phyloP scores from a whole-genome alignment of 2,888 invertebrate genomes.

The Esperia sulphurella region DNA sequence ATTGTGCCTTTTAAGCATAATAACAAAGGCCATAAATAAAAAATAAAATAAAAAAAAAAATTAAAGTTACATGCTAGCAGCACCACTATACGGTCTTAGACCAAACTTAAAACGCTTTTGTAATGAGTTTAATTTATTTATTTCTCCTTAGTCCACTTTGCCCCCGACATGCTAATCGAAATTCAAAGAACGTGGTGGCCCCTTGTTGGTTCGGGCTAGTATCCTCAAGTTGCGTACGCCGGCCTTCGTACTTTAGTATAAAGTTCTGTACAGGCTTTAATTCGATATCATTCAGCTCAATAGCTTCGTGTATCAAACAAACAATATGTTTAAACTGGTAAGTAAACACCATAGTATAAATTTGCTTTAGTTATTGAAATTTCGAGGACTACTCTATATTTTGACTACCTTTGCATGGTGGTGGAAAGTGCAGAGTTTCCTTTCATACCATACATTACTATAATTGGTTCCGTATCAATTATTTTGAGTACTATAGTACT shows the following conservation, averaged over 20 bases:
- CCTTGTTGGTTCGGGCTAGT: slow-evolving; percentile 7
- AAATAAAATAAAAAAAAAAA: no score
- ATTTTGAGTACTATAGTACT: no score
- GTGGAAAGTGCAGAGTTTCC: no score
- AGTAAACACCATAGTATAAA: slow-evolving; percentile 22
- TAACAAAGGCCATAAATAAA: no score
- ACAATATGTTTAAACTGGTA: slow-evolving; percentile 67
- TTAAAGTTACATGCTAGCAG: no score
- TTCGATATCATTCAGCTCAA: slow-evolving; percentile 40
- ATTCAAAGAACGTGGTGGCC: slow-evolving; percentile 26
- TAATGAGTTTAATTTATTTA: neutral
- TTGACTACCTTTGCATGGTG: no score
- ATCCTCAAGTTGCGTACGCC: slow-evolving; percentile 28
- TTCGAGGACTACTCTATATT: no score
- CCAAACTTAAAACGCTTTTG: neutral
- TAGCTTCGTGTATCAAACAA: slow-evolving; percentile 30
- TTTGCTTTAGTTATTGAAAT: neutral
- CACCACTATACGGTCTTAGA: no score
- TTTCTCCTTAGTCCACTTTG: neutral
- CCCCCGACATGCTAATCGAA: slow-evolving; percentile 19
- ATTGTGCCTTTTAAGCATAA: no score
- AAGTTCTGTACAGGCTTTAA: slow-evolving; percentile 19
- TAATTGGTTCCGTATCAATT: no score
- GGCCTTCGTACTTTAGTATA: slow-evolving; percentile 50
- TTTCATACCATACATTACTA: no score